A percentile compares a stretch with the other conserved stretches of the same genome.
These are phyloP conservation scores for Drosophila parabipectinata DNA, from an alignment of 1,140 invertebrate species.

Conservation along the genomic window DNA sequence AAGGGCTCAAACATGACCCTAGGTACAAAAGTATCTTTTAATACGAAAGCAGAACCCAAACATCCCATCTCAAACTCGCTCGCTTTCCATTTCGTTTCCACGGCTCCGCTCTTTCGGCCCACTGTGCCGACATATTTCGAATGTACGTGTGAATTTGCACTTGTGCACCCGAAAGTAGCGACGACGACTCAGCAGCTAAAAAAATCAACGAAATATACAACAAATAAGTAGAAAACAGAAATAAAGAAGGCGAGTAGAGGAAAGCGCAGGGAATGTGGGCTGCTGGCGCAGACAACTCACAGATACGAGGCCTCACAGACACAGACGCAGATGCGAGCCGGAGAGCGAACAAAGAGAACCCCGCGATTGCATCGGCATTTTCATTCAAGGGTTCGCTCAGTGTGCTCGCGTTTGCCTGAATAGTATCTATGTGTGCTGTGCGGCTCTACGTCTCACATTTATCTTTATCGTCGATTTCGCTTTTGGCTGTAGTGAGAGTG, in stretches of 20 bases:
- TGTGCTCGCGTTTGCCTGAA: conserved; percentile 7
- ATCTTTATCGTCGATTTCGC: conserved; percentile 69
- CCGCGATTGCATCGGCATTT: conserved; percentile 78
- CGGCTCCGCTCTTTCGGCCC: conserved; percentile 37
- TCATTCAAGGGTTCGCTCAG: conserved; percentile 67
- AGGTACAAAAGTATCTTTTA: neutral
- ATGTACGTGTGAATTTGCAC: conserved; percentile 81
- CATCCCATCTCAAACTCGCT: no score
- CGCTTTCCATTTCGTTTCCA: conserved; percentile 1
- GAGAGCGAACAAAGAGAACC: conserved; percentile 56
- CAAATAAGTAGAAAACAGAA: conserved; percentile 64
- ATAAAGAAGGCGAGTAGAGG: conserved; percentile 64
- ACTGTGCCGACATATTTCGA: conserved; percentile 73
- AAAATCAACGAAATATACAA: conserved; percentile 42
- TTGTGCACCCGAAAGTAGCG: conserved; percentile 70
- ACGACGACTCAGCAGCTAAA: conserved; percentile 24
- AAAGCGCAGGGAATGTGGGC: conserved; percentile 54
- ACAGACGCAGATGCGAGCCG: conserved; percentile 1
- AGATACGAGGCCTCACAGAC: conserved; percentile 8
- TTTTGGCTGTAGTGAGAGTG: conserved; percentile 39
- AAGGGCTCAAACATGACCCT: no score
- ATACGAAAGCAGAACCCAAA: neutral
- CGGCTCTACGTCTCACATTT: conserved; percentile 56
- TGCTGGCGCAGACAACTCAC: conserved; percentile 8
- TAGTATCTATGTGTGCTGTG: conserved; percentile 25